Percentiles rank a stretch among this genome's conserved stretches.
phyloP scores from a whole-genome alignment of 2,888 invertebrate genomes.

The Dryomyza anilis region DNA sequence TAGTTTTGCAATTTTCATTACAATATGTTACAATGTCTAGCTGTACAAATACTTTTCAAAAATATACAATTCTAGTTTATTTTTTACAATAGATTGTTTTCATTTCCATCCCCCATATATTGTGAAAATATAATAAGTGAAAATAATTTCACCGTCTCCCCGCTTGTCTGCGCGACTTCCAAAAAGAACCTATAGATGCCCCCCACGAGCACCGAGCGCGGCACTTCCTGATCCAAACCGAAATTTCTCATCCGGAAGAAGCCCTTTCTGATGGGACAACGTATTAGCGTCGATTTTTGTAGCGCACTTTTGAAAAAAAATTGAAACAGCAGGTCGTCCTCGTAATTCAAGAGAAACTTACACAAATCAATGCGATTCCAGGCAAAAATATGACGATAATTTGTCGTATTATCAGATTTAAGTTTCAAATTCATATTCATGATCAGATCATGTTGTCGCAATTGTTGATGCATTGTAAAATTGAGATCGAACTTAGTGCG shows the following conservation, averaged over 20 bases:
- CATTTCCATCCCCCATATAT: neutral
- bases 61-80: neutral
- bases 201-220: neutral
- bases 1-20: too few relatives aligned
- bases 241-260: slow-evolving; percentile 13
- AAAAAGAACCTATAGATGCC: slow-evolving; percentile 14
- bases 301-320: slow-evolving; percentile 35
- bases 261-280: slow-evolving; percentile 35
- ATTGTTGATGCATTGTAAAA: slow-evolving; percentile 27
- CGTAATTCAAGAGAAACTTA: slow-evolving; percentile 35
- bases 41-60: neutral
- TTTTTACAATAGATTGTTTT: neutral
- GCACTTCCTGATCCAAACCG: neutral
- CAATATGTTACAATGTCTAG: too few relatives aligned
- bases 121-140: slow-evolving; percentile 1
- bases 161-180: slow-evolving; percentile 18
- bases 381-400: slow-evolving; percentile 33
- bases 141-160: slow-evolving; percentile 14
- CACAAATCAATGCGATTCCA: slow-evolving; percentile 40
- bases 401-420: neutral
- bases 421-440: slow-evolving; percentile 39
- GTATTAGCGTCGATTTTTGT: slow-evolving; percentile 27
- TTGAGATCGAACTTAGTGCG: slow-evolving; percentile 35
- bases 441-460: slow-evolving; percentile 42
- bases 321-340: slow-evolving; percentile 27